Percentiles rank a stretch among this genome's conserved stretches.
Conservation (phyloP, 2,888 invertebrate genomes). For the Parthenolecanium corni region DNA sequence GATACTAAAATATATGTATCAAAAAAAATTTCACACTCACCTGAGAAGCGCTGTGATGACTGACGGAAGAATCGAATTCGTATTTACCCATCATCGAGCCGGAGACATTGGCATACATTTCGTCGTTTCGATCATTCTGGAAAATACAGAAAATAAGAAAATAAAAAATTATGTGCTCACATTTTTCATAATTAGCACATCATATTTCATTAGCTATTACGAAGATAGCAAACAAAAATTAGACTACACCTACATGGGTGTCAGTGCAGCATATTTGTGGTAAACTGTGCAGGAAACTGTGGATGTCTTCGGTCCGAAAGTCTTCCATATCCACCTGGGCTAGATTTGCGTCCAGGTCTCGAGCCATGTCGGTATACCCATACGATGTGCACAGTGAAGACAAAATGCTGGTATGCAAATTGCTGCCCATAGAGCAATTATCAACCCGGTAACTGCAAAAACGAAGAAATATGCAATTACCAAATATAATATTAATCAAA, state of each 20-base stretch:
- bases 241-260: slow-evolving; percentile 39
- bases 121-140: slow-evolving; percentile 55
- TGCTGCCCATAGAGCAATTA: slow-evolving; percentile 40
- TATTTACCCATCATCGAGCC: slow-evolving; percentile 70
- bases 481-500: no score
- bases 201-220: neutral
- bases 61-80: slow-evolving; percentile 57
- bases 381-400: slow-evolving; percentile 71
- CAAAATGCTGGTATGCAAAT: slow-evolving; percentile 65
- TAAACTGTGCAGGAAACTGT: slow-evolving; percentile 66
- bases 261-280: slow-evolving; percentile 52
- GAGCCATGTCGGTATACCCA: slow-evolving; percentile 58
- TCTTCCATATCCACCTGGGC: slow-evolving; percentile 93
- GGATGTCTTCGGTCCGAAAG: slow-evolving; percentile 82
- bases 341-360: slow-evolving; percentile 82
- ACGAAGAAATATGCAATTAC: no score
- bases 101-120: slow-evolving; percentile 71
- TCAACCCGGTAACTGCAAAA: slow-evolving; percentile 56
- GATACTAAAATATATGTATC: neutral
- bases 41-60: slow-evolving; percentile 44
- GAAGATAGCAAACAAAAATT: neutral
- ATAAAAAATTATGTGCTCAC: neutral
- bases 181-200: neutral
- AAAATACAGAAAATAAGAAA: neutral
- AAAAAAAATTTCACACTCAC: slow-evolving; percentile 5